Base-by-base conservation (phyloP, 1,140 invertebrate genomes). In the Solenopsis fugax region DNA sequence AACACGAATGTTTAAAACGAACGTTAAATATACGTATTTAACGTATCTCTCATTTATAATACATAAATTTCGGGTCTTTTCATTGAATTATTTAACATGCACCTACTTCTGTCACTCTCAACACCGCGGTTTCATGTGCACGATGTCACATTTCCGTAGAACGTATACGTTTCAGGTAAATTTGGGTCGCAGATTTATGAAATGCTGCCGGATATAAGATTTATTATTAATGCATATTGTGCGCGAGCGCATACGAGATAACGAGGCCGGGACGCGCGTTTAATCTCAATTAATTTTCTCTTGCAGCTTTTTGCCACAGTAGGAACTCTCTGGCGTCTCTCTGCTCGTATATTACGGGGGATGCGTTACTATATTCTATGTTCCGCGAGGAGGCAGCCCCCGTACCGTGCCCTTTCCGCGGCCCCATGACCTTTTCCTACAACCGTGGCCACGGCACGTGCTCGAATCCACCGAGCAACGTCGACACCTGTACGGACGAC, bases 401-500 rank as follows among this genome's bases (percentile, higher is more conserved):
- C 16, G 97, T 98, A n/a, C 96, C 97, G 88, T 98, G 98, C 95
- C 98, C 98, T 0, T 97, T 98, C 89, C 97, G 97, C 91, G 97
- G 97, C 62, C 97, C 97, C 4, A 97, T 97, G 94, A 97, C 97
- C 21, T 98, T 98, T 94, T 97, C 97, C n/a, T 98, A 98, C 93
- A 98, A 97, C 93, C 95, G 97, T 60, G 98, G 98, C 10, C 97
- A 97, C 69, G 98, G 98, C 1, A 98, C 98, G 92, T 99, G 98
- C 94, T 96, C 96, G 13, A 97, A 96, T 89, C 98, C 98, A 1
- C 96, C 97, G 24, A 98, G 98, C 76, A 97, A 97, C 87, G 97
- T 98, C 54, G 98, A 99, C 93, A 97, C 97, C 71, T 99, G 98
- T 95, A 98, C 98, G 1, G 98, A 99, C 92, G 97, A 98, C 92